These are phyloP conservation scores for Porphyrio hochstetteri DNA, from an alignment of 2,113 vertebrate species.

Conservation along the genomic window DNA sequence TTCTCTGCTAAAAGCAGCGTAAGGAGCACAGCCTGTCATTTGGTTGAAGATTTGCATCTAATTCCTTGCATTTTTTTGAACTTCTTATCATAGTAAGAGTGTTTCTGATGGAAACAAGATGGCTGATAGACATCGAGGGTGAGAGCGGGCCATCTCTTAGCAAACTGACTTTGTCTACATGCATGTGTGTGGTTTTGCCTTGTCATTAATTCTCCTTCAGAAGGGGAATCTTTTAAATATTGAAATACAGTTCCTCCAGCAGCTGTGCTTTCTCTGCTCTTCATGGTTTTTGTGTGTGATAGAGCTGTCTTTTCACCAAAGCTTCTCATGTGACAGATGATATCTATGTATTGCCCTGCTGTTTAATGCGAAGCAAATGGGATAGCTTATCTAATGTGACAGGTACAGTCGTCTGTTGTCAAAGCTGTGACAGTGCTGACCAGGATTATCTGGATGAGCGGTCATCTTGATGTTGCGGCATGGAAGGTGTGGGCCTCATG, in stretches of 20 bases:
- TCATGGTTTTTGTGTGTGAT: not conserved
- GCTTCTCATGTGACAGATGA: conserved; percentile 20
- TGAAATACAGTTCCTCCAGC: not conserved
- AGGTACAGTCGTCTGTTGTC: conserved; percentile 54
- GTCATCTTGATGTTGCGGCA: not conserved
- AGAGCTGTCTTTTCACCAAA: conserved; percentile 44
- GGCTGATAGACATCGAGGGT: not conserved
- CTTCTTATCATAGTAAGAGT: not conserved
- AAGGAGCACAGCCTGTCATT: not conserved
- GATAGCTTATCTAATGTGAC: conserved; percentile 58
- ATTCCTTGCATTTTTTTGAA: not conserved
- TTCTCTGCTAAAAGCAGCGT: not conserved
- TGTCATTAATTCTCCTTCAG: not conserved
- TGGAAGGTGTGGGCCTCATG: conserved; percentile 13
- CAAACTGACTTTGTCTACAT: not conserved
- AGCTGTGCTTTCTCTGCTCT: not conserved
- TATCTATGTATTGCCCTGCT: conserved; percentile 35
- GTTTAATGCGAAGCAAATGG: conserved; percentile 52
- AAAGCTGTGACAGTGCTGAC: conserved; percentile 44
- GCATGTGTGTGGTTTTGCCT: not conserved
- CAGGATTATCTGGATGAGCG: conserved; percentile 39
- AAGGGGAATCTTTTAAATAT: not conserved
- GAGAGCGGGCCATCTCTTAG: not conserved
- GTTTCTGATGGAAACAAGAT: not conserved
- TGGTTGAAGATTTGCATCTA: not conserved